A percentile compares a stretch with the other conserved stretches of the same genome.
Evolutionary conservation across 2,888 invertebrate genomes (phyloP).

Genomic region (Drosophila suboccidentalis): DNA sequence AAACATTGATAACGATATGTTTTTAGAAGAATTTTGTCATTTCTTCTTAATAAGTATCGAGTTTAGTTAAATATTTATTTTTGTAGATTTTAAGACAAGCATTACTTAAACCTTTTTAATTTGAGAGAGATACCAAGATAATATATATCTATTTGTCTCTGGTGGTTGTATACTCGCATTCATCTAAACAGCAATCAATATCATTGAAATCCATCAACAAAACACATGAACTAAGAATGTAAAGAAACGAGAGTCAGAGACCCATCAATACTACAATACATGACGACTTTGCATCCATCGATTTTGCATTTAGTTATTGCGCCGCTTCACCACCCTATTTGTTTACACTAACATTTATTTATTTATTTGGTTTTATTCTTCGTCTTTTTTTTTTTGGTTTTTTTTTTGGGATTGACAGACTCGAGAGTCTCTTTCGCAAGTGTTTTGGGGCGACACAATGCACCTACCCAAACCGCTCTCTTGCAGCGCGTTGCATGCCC

Average conservation of each 20-base stretch:
- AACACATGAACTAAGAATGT: neutral
- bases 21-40: too few species aligned
- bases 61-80: too few species aligned
- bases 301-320: conserved; percentile 18
- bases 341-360: conserved; percentile 48
- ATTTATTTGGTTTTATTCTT: conserved; percentile 15
- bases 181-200: conserved; percentile 3
- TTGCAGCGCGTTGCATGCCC: conserved; percentile 18
- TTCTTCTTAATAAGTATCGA: too few species aligned
- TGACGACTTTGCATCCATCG: conserved; percentile 15
- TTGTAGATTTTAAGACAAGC: too few species aligned
- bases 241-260: neutral
- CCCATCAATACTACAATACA: neutral
- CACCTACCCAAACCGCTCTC: conserved; percentile 31
- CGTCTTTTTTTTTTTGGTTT: neutral
- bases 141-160: too few species aligned
- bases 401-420: conserved; percentile 68
- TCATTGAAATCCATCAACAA: neutral
- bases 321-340: conserved; percentile 41
- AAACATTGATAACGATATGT: too few species aligned
- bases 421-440: conserved; percentile 68
- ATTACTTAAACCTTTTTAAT: too few species aligned
- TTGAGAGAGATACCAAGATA: too few species aligned
- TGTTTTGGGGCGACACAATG: conserved; percentile 74
- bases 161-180: neutral